phyloP scores from a whole-genome alignment of 2,888 invertebrate species.

The Rhodophaea formosa region DNA sequence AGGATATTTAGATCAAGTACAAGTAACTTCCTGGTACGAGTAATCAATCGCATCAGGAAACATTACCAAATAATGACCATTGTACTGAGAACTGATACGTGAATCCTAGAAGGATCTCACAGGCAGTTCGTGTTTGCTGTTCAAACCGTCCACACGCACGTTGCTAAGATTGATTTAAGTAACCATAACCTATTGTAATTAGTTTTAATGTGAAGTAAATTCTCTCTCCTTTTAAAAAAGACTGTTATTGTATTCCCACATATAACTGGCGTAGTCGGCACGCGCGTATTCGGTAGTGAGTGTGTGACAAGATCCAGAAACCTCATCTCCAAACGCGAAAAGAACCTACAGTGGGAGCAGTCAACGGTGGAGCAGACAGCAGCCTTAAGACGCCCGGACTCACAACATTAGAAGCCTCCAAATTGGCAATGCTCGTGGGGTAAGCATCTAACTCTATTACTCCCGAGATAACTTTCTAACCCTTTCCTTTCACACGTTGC shows the following conservation, averaged over 20 bases:
- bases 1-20: background rate
- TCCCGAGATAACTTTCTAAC: slow-evolving; percentile 21
- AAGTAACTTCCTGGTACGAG: background rate
- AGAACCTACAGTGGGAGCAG: slow-evolving; percentile 16
- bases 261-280: slow-evolving; percentile 22
- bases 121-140: slow-evolving; percentile 1
- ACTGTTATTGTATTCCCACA: slow-evolving; percentile 6
- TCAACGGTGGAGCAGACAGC: slow-evolving; percentile 1
- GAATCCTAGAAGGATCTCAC: background rate
- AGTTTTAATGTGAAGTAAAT: no score
- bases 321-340: slow-evolving; percentile 16
- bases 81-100: background rate
- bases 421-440: slow-evolving; percentile 29
- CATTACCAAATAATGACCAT: background rate
- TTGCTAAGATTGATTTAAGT: no score
- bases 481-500: background rate
- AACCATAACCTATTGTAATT: no score
- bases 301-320: background rate
- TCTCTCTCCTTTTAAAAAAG: slow-evolving; percentile 16
- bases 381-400: slow-evolving; percentile 1
- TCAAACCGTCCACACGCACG: slow-evolving; percentile 1
- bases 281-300: slow-evolving; percentile 1
- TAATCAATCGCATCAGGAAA: background rate
- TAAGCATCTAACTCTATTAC: slow-evolving; percentile 27
- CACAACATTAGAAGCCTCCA: slow-evolving; percentile 5